phyloP scores from a whole-genome alignment of 2,113 vertebrate species.

The Hydrochoerus hydrochaeris region DNA sequence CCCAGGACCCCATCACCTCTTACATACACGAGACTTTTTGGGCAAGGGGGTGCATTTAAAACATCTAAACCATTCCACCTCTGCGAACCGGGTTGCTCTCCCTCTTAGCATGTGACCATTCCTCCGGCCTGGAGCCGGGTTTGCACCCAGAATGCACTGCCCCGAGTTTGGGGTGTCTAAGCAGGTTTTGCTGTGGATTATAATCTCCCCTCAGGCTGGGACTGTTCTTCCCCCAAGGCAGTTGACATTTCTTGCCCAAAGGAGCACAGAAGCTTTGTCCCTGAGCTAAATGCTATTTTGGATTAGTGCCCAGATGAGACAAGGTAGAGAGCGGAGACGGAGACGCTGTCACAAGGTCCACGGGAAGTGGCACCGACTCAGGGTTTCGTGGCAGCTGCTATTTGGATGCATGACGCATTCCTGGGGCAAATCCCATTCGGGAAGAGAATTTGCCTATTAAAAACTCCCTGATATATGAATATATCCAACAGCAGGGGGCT shows the following conservation, averaged over 20 bases:
- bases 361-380: background rate
- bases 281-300: constrained; percentile 4
- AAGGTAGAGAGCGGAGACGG: constrained; percentile 27
- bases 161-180: background rate
- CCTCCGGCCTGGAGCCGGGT: background rate
- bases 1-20: background rate
- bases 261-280: background rate
- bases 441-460: background rate
- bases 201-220: background rate
- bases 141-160: background rate
- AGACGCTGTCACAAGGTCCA: constrained; percentile 24
- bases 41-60: background rate
- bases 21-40: background rate
- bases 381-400: background rate
- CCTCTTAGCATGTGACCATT: background rate
- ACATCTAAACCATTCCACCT: background rate
- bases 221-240: background rate
- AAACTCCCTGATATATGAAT: background rate
- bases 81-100: background rate
- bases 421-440: background rate
- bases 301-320: background rate
- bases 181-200: constrained; percentile 38
- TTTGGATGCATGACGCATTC: background rate
- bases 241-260: background rate
- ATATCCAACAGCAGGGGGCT: background rate